These are phyloP conservation scores for Rhegmatorhina hoffmannsi DNA, from an alignment of 2,113 vertebrate genomes.

Conservation along the genomic window DNA sequence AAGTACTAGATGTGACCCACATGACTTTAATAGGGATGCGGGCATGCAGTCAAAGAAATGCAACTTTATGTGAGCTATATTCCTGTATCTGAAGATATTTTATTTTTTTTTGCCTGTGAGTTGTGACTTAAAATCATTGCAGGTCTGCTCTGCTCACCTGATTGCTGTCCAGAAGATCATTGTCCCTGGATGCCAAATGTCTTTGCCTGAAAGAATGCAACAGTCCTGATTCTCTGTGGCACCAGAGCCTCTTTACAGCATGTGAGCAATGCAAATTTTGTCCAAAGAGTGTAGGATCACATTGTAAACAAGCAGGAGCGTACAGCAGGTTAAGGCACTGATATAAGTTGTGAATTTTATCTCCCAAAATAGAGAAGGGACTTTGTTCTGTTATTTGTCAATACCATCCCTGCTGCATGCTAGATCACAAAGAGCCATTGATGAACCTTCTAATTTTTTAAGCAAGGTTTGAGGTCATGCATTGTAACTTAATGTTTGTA, in stretches of 20 bases:
- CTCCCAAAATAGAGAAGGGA: neutral
- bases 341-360: neutral
- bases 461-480: neutral
- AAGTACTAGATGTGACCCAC: neutral
- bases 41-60: neutral
- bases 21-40: neutral
- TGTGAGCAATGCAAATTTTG: neutral
- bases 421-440: neutral
- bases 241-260: neutral
- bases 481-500: neutral
- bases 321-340: neutral
- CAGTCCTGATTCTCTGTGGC: neutral
- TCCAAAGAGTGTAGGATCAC: neutral
- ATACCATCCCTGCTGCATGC: neutral
- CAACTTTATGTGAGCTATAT: neutral
- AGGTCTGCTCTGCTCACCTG: neutral
- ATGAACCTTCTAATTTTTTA: neutral
- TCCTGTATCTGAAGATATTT: neutral
- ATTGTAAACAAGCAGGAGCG: neutral
- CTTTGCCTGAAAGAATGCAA: neutral
- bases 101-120: neutral
- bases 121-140: neutral
- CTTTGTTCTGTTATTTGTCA: neutral
- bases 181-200: neutral
- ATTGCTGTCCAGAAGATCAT: neutral